Evolutionary conservation across 2,113 vertebrate species (phyloP), one percentile per base, ranked within the genome.

Genomic region (Vimba vimba): DNA sequence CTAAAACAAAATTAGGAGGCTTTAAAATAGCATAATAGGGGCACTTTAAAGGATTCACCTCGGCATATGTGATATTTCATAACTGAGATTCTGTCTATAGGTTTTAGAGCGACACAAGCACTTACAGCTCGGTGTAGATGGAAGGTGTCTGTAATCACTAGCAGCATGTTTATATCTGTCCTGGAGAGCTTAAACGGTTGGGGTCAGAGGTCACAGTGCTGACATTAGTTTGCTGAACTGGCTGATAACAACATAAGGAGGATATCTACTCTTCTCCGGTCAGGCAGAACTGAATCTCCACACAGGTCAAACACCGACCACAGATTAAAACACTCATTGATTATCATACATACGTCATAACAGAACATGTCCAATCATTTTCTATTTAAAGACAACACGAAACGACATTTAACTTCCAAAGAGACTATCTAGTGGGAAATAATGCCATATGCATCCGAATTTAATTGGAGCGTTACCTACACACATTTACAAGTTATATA

Each of bases 341-440:
- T 33, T 12, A 6, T 59, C 10, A 60, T 43, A 47, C n/a, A 50
- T 7, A 25, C 5, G 4, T 59, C 76, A 79, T 25, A 79, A 39
- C n/a, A 45, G 36, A 45, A 4, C 36, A 39, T 60, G 30, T 64
- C 25, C 19, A 33, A 8, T 6, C 0, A n/a, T 30, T 27, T 27
- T 15, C 25, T 45, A 4, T 12, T 80, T 81, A 64, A 81, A 47
- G 59, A 81, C 79, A 47, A 66, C 39, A 81, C 66, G 59, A 81
- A 81, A 66, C n/a, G 43, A 43, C 33, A 39, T 71, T 23, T 23
- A 71, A 13, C 69, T 43, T 23, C 68, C 33, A 71, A 71, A 11
- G 43, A 12, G 68, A 39, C 33, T 39, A 39, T 9, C 4, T 52
- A 52, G 4, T 15, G 50, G 11, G 13, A 15, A 50, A 50, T 15